Percentiles rank a stretch among this genome's conserved stretches.
phyloP scores from a whole-genome alignment of 2,797 vertebrate species.

The Sebastes hubbsi region DNA sequence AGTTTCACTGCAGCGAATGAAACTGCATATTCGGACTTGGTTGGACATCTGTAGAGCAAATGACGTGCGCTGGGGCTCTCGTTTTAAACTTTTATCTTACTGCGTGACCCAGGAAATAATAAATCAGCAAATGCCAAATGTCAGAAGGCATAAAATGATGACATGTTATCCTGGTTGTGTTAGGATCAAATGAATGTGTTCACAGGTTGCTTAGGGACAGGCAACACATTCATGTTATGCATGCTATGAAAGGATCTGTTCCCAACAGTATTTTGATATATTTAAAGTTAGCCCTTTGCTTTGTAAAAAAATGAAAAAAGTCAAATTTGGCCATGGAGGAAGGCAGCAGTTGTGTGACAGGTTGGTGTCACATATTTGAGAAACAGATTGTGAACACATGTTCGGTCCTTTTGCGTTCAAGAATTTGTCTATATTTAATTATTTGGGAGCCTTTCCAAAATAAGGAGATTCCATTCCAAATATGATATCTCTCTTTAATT shows the following conservation, averaged over 20 bases:
- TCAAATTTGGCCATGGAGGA: background rate
- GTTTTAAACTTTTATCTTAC: constrained; percentile 37
- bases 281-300: background rate
- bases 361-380: constrained; percentile 49
- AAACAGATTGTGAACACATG: constrained; percentile 72
- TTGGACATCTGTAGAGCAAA: constrained; percentile 50
- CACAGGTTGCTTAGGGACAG: constrained; percentile 20
- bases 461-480: constrained; percentile 38
- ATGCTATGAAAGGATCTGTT: background rate
- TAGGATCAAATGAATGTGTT: constrained; percentile 14
- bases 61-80: constrained; percentile 24
- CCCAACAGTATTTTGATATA: background rate
- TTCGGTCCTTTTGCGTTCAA: constrained; percentile 39
- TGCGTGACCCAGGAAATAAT: constrained; percentile 47
- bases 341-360: constrained; percentile 42
- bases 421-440: constrained; percentile 44
- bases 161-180: constrained; percentile 22
- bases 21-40: constrained; percentile 35
- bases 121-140: constrained; percentile 55
- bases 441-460: constrained; percentile 43
- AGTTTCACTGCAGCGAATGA: constrained; percentile 55
- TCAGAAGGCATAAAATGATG: constrained; percentile 26
- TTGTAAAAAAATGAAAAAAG: constrained; percentile 25
- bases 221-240: background rate
- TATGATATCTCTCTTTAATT: constrained; percentile 38